phyloP scores from a whole-genome alignment of 2,797 vertebrate species.

The Dermochelys coriacea region DNA sequence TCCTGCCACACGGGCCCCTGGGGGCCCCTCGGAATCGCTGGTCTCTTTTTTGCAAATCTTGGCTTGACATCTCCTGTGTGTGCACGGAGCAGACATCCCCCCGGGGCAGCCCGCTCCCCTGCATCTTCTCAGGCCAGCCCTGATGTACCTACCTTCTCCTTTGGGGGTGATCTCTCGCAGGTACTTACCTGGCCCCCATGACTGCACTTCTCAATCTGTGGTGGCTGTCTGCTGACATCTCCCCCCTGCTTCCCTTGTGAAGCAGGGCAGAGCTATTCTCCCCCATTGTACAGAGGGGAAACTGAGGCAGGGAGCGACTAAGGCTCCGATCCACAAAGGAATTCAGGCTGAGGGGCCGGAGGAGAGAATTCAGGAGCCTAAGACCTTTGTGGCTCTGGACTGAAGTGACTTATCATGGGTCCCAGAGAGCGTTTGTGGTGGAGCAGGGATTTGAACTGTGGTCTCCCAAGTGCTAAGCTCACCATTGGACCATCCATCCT shows the following conservation, averaged over 20 bases:
- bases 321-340: too few species aligned
- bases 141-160: fast-evolving
- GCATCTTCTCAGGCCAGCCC: background rate
- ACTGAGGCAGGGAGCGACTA: background rate
- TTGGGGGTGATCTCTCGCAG: background rate
- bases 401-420: background rate
- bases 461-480: background rate
- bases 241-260: fast-evolving
- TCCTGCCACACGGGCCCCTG: fast-evolving
- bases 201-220: background rate
- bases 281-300: background rate
- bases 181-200: fast-evolving
- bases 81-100: too few species aligned
- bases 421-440: background rate
- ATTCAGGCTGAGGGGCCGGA: background rate
- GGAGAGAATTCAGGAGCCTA: background rate
- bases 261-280: background rate
- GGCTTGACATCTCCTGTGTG: background rate
- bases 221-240: background rate
- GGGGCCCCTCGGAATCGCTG: background rate
- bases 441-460: background rate
- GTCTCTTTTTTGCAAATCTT: background rate
- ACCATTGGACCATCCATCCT: background rate
- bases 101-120: too few species aligned
- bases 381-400: background rate